Evolutionary conservation across 2,797 vertebrate species (phyloP), one percentile per base, ranked within the genome.

Genomic region (Mastacembelus armatus): DNA sequence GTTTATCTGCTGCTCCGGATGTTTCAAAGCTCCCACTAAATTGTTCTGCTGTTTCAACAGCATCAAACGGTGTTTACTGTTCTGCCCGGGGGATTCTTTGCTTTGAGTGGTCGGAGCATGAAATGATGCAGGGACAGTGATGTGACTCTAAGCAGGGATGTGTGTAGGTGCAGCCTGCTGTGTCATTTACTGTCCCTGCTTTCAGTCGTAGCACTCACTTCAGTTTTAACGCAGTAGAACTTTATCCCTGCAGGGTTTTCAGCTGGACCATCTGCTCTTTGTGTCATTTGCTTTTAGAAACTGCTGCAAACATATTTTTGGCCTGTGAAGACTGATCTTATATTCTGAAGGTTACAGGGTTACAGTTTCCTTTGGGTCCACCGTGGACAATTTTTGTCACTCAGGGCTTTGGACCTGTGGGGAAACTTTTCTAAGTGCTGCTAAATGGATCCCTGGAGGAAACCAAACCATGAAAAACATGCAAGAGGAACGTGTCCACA

Each of bases 31-130:
- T 48, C 33, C 54, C 36, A 26, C 1, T 32, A 1, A 40, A 61
- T 48, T 36, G 22, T 54, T 71, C 30, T 26, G 74, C 64, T 48
- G 71, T 69, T 40, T 78, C 35, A 7, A 4, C 54, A 18, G 57
- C 81, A 81, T 80, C 74, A 82, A 80, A 77, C 52, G 4, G 3
- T 52, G 74, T 72, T 78, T 71, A 65, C 63, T 2, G 57, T n/a
- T 68, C 59, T 14, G 66, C 64, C 66, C 11, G 0, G 32, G 61
- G 58, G 66, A 32, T 19, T 27, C 55, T 69, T 66, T 15, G 38
- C 58, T 73, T 50, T 72, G 77, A 70, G 70, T 35, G 60, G 60
- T 64, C 35, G 18, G 26, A 66, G 72, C 68, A 32, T 72, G 74
- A 82, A 58, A 62, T 24, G 71, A 72, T 61, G 78, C 29, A 7